Percentiles rank a stretch among this genome's conserved stretches.
phyloP scores from a whole-genome alignment of 2,797 vertebrate species.

The Merluccius polli region DNA sequence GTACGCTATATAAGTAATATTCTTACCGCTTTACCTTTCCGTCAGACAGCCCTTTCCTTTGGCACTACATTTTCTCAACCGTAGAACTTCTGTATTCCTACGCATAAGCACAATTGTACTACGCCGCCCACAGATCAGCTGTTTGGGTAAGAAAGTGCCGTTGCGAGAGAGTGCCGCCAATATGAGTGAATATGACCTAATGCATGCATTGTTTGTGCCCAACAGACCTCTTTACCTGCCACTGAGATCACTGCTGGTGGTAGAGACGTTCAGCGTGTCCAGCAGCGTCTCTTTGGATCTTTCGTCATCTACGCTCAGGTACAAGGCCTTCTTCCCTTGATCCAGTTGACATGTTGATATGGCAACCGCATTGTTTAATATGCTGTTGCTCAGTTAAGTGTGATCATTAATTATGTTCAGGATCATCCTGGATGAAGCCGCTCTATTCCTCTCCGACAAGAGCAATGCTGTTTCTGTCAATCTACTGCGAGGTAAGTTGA shows the following conservation, averaged over 20 bases:
- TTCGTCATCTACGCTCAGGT: slow-evolving; percentile 94
- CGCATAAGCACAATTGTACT: no score
- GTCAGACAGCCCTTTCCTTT: no score
- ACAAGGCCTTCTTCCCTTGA: slow-evolving; percentile 20
- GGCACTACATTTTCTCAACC: no score
- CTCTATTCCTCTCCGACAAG: slow-evolving; percentile 92
- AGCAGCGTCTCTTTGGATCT: slow-evolving; percentile 91
- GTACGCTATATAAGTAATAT: no score
- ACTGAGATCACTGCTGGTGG: slow-evolving; percentile 84
- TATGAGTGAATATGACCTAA: neutral
- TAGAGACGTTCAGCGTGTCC: slow-evolving; percentile 97
- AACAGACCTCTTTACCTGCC: slow-evolving; percentile 89
- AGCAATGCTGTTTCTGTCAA: slow-evolving; percentile 85
- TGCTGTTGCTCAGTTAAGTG: slow-evolving; percentile 9
- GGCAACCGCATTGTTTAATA: neutral
- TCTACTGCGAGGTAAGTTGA: slow-evolving; percentile 81
- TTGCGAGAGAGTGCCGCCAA: no score
- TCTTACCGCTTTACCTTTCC: no score
- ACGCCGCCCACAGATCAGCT: no score
- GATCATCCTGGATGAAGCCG: slow-evolving; percentile 95
- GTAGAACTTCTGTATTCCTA: no score
- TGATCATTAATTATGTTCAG: slow-evolving; percentile 59
- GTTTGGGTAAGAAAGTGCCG: no score
- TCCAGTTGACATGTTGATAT: neutral
- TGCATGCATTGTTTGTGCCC: slow-evolving; percentile 16